phyloP scores from a whole-genome alignment of 2,888 invertebrate genomes.

The Ectemnius continuus region DNA sequence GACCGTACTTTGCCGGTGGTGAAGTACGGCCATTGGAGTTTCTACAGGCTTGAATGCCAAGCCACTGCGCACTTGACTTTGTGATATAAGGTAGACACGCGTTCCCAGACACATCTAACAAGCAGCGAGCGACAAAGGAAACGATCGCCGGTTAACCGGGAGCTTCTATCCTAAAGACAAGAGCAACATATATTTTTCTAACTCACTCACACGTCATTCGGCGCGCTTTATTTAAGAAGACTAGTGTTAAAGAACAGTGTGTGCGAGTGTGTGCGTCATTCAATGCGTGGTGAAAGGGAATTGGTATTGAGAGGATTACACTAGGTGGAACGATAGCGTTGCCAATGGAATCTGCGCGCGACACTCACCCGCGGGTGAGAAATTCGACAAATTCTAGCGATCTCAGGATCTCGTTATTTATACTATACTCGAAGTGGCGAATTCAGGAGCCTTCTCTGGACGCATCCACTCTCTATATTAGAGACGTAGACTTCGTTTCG shows the following conservation, averaged over 20 bases:
- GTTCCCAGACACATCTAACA: too few relatives aligned
- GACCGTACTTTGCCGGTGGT: too few relatives aligned
- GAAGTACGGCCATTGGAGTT: too few relatives aligned
- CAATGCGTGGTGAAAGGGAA: background rate
- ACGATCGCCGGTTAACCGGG: background rate
- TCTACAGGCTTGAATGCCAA: too few relatives aligned
- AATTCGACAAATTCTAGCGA: background rate
- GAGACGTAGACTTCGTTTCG: conserved; percentile 50
- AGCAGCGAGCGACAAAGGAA: background rate
- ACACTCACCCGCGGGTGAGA: background rate
- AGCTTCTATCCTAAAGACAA: too few relatives aligned
- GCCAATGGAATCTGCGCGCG: too few relatives aligned
- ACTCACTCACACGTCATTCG: background rate
- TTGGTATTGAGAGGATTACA: too few relatives aligned
- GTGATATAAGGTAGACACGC: too few relatives aligned
- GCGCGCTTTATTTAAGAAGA: background rate
- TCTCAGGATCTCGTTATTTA: background rate
- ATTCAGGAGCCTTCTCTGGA: background rate
- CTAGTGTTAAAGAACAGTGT: background rate
- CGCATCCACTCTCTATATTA: conserved; percentile 68
- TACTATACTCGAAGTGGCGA: background rate
- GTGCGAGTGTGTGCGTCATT: too few relatives aligned
- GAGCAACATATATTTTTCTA: background rate
- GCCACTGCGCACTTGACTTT: too few relatives aligned
- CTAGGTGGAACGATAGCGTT: too few relatives aligned